These are phyloP conservation scores for Lepeophtheirus salmonis DNA, from an alignment of 1,140 invertebrate species.

Conservation along the genomic window DNA sequence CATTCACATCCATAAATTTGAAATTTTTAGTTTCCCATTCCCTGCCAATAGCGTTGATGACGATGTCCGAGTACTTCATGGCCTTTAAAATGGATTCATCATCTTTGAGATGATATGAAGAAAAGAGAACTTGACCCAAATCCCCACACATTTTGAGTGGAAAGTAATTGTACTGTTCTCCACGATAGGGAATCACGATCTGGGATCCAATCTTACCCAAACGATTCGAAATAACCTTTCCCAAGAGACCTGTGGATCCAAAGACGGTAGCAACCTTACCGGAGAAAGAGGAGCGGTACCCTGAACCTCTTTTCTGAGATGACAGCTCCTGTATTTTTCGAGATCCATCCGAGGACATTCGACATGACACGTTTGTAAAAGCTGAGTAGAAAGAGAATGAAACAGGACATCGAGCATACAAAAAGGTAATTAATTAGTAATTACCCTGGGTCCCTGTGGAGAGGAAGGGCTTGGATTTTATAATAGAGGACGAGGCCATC, in stretches of 20 bases:
- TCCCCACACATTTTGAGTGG: constrained; percentile 70
- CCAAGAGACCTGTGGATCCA: constrained; percentile 71
- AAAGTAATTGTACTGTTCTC: constrained; percentile 55
- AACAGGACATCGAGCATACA: too few relatives aligned
- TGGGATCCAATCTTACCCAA: constrained; percentile 70
- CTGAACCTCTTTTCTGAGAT: constrained; percentile 59
- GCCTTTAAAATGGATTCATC: constrained; percentile 68
- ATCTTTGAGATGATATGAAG: constrained; percentile 64
- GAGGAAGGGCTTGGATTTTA: too few relatives aligned
- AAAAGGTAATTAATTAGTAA: too few relatives aligned
- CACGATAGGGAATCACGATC: constrained; percentile 77
- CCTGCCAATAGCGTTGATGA: constrained; percentile 81
- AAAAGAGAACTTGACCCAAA: constrained; percentile 83
- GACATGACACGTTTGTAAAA: too few relatives aligned
- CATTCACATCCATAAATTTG: constrained; percentile 44
- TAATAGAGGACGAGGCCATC: too few relatives aligned
- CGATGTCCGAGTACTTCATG: constrained; percentile 88
- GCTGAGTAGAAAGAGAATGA: too few relatives aligned
- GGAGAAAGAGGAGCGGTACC: constrained; percentile 85
- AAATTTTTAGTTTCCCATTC: constrained; percentile 83
- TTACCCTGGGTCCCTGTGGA: too few relatives aligned
- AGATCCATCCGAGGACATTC: too few relatives aligned
- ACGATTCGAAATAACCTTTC: constrained; percentile 60
- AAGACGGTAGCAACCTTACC: constrained; percentile 94
- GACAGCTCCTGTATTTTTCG: constrained; percentile 32